Evolutionary conservation across 1,140 invertebrate genomes (phyloP).

Genomic region (Chymomyza costata): DNA sequence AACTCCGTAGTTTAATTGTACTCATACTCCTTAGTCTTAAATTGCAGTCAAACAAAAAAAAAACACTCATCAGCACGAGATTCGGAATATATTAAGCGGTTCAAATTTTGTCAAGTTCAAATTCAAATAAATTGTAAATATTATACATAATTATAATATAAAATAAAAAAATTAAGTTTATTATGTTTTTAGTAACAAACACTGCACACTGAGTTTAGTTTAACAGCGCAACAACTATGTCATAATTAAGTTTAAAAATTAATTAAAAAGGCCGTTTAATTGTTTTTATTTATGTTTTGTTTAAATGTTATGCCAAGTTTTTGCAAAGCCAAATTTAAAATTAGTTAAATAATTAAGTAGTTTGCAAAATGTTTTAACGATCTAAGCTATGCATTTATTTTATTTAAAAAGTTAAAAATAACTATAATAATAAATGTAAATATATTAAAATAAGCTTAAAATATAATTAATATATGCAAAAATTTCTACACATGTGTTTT

Average conservation of each 20-base stretch:
- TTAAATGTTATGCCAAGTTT: constrained; percentile 50
- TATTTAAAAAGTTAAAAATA: constrained; percentile 23
- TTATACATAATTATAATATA: too few species aligned
- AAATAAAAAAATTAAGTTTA: too few species aligned
- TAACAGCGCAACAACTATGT: constrained; percentile 28
- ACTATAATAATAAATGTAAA: constrained; percentile 37
- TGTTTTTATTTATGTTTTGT: constrained; percentile 27
- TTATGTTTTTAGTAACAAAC: too few species aligned
- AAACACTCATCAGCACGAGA: background rate
- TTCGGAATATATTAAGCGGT: too few species aligned
- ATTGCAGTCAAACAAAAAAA: constrained; percentile 33
- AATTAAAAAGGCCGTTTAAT: constrained; percentile 1
- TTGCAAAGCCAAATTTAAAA: constrained; percentile 62
- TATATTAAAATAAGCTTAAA: constrained; percentile 25
- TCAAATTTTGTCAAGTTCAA: too few species aligned
- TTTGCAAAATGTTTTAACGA: constrained; percentile 41
- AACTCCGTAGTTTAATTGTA: too few species aligned
- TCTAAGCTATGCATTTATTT: constrained; percentile 62
- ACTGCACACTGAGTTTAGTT: too few species aligned
- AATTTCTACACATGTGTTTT: constrained; percentile 24
- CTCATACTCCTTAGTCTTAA: constrained; percentile 4
- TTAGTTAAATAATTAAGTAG: constrained; percentile 41
- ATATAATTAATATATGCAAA: background rate
- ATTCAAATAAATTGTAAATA: too few species aligned
- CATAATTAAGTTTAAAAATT: constrained; percentile 46